Conservation (phyloP, 2,888 invertebrate species). For the Augochlorella aurata region DNA sequence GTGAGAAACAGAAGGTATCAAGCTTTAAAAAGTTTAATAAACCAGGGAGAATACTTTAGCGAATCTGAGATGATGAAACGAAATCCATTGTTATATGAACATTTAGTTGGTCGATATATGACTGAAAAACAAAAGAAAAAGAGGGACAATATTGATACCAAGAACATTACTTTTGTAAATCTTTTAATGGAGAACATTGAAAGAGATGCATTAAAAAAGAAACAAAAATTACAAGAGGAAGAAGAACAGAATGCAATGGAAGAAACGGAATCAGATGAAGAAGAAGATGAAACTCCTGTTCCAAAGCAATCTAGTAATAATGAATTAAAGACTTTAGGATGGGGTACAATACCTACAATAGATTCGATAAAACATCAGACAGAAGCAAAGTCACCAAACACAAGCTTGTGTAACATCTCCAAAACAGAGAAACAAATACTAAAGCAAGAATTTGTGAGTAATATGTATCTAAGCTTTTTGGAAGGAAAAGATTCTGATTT, state of each 20-base stretch:
- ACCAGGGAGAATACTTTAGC: constrained; percentile 91
- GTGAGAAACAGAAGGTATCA: constrained; percentile 91
- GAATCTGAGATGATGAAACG: constrained; percentile 96
- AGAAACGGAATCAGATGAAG: constrained; percentile 78
- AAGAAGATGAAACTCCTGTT: constrained; percentile 67
- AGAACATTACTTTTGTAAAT: constrained; percentile 86
- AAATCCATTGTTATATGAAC: constrained; percentile 94
- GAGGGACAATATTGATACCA: constrained; percentile 85
- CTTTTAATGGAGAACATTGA: constrained; percentile 92
- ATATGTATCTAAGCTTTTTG: constrained; percentile 93
- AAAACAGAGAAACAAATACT: constrained; percentile 85
- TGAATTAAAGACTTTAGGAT: constrained; percentile 74
- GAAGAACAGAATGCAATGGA: constrained; percentile 84
- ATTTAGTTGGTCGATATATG: constrained; percentile 93
- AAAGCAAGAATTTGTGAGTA: constrained; percentile 90
- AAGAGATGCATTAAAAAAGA: constrained; percentile 86
- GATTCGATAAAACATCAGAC: constrained; percentile 8
- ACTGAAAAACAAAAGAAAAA: constrained; percentile 88
- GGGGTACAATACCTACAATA: constrained; percentile 69
- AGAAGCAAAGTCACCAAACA: constrained; percentile 27
- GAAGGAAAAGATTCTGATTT: constrained; percentile 91
- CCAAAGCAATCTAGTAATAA: constrained; percentile 37
- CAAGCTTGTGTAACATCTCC: constrained; percentile 69
- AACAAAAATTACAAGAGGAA: constrained; percentile 85
- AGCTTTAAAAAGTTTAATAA: constrained; percentile 89